phyloP scores from a whole-genome alignment of 2,888 invertebrate genomes.

The Drosophila buzzatii region DNA sequence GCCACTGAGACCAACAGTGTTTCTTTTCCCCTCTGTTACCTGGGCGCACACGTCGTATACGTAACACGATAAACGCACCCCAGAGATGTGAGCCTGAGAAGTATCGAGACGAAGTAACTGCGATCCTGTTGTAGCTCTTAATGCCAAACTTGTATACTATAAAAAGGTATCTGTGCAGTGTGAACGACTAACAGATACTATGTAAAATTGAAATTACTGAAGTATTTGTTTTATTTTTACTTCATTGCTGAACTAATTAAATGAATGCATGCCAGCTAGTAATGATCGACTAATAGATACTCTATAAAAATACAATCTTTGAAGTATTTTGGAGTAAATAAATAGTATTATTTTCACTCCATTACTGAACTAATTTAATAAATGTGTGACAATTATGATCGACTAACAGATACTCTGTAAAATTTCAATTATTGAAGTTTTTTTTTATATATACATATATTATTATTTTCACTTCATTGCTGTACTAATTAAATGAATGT shows the following conservation, averaged over 20 bases:
- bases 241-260: too few species aligned
- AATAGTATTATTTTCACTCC: not conserved
- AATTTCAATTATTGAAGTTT: not conserved
- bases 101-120: constrained; percentile 21
- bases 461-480: too few species aligned
- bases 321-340: not conserved
- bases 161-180: not conserved
- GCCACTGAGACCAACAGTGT: not conserved
- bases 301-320: not conserved
- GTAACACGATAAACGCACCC: constrained; percentile 46
- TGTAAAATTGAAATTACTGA: not conserved
- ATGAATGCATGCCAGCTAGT: too few species aligned
- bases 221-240: too few species aligned
- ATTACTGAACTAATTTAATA: too few species aligned
- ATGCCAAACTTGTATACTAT: not conserved
- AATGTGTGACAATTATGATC: not conserved
- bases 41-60: constrained; percentile 26
- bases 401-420: not conserved
- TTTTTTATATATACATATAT: too few species aligned
- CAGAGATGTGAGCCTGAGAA: constrained; percentile 28
- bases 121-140: constrained; percentile 1
- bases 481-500: too few species aligned
- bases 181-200: not conserved
- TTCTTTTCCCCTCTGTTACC: not conserved
- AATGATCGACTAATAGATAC: not conserved